Evolutionary conservation across 2,797 vertebrate genomes (phyloP).

Genomic region (Syngnathus acus): DNA sequence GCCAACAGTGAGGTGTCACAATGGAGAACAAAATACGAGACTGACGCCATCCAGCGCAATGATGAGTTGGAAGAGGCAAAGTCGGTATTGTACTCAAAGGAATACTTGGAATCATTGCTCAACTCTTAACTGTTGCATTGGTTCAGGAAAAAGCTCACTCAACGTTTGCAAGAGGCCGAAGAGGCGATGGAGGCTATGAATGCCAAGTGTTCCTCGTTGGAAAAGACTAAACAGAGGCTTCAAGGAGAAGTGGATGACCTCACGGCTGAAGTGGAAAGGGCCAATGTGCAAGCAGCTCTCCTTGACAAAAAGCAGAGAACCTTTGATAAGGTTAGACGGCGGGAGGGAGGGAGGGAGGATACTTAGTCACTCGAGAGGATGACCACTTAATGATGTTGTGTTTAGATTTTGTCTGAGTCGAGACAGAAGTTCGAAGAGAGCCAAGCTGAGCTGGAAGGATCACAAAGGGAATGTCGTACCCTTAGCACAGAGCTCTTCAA

Average conservation of each 20-base stretch:
- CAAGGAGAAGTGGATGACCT: conserved; percentile 80
- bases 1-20: conserved; percentile 74
- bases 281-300: conserved; percentile 67
- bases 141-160: conserved; percentile 74
- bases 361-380: background rate
- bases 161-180: conserved; percentile 76
- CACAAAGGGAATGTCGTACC: conserved; percentile 69
- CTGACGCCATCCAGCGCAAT: conserved; percentile 66
- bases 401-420: conserved; percentile 63
- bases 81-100: conserved; percentile 58
- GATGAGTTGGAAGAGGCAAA: conserved; percentile 78
- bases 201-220: conserved; percentile 74
- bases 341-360: too few relatives aligned
- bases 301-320: conserved; percentile 79
- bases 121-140: background rate
- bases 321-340: conserved; percentile 70
- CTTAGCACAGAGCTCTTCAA: conserved; percentile 78
- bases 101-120: conserved; percentile 2
- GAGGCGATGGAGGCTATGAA: conserved; percentile 71
- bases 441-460: conserved; percentile 72
- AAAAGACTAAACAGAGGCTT: conserved; percentile 78
- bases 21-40: conserved; percentile 73
- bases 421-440: conserved; percentile 76
- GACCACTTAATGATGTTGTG: background rate
- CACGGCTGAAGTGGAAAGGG: conserved; percentile 72